These are phyloP conservation scores for Nomada hirtipes DNA, from an alignment of 2,888 invertebrate species.

Conservation along the genomic window DNA sequence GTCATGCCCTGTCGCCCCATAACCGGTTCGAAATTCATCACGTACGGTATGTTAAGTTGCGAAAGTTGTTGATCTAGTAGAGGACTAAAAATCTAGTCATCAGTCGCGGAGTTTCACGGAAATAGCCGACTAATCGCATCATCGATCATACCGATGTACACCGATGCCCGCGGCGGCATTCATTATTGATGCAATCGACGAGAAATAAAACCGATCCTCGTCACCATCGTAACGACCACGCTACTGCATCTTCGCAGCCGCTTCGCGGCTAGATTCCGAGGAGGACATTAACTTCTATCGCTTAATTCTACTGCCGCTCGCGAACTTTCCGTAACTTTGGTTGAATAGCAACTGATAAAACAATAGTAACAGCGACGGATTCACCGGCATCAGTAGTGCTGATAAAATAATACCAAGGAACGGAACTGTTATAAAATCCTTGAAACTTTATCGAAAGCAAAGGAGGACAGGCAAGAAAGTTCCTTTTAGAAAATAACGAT, in stretches of 20 bases:
- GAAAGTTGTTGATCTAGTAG: slow-evolving; percentile 36
- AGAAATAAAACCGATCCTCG: slow-evolving; percentile 23
- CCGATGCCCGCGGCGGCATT: not conserved
- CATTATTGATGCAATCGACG: not conserved
- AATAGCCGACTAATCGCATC: slow-evolving; percentile 46
- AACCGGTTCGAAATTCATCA: slow-evolving; percentile 66
- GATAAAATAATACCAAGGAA: not conserved
- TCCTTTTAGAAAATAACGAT: not conserved
- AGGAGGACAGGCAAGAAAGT: not conserved
- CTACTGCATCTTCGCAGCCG: not conserved
- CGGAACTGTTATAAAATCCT: not conserved
- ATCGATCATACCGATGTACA: slow-evolving; percentile 11
- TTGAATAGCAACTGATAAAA: slow-evolving; percentile 12
- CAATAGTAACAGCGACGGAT: slow-evolving; percentile 4
- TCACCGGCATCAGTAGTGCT: not conserved
- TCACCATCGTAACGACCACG: slow-evolving; percentile 1
- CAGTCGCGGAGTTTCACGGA: slow-evolving; percentile 1
- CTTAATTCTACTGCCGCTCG: not conserved
- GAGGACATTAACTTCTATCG: slow-evolving; percentile 10
- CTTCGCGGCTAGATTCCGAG: not conserved
- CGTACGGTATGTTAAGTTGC: slow-evolving; percentile 62
- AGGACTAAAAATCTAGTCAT: slow-evolving; percentile 57
- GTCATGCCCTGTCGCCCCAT: slow-evolving; percentile 46
- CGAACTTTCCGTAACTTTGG: slow-evolving; percentile 1
- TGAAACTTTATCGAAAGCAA: slow-evolving; percentile 8